These are phyloP conservation scores for Butastur rufipennis DNA, from an alignment of 2,113 vertebrate genomes.

Conservation along the genomic window DNA sequence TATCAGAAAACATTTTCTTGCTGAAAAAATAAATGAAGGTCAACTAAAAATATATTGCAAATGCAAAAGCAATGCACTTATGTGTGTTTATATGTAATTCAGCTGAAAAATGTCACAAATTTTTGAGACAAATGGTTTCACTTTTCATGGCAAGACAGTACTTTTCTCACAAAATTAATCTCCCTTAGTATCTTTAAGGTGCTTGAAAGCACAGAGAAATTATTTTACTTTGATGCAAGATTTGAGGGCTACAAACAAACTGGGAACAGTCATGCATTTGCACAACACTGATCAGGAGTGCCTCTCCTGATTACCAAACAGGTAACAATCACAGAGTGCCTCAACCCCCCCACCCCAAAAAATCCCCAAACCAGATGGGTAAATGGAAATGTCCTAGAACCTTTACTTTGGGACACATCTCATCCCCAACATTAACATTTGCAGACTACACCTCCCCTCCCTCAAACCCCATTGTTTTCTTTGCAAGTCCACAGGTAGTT, in stretches of 20 bases:
- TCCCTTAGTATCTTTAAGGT: not conserved
- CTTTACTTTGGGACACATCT: not conserved
- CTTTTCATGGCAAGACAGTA: not conserved
- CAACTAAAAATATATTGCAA: not conserved
- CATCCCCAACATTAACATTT: not conserved
- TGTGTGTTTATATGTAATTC: not conserved
- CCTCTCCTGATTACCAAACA: not conserved
- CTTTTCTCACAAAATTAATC: not conserved
- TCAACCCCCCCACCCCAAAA: not conserved
- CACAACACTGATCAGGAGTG: not conserved
- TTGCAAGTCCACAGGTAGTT: not conserved
- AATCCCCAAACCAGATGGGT: not conserved
- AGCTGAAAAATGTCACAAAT: not conserved
- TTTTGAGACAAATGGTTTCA: not conserved
- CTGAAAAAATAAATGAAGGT: not conserved
- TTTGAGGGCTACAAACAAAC: not conserved
- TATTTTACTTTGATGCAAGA: not conserved
- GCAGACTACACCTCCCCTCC: not conserved
- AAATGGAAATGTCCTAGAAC: not conserved
- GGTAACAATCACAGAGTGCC: not conserved
- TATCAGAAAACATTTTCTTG: not conserved
- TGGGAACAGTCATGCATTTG: not conserved
- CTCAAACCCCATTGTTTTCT: not conserved
- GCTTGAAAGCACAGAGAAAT: not conserved
- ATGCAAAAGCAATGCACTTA: not conserved